These are phyloP conservation scores for Temnothorax longispinosus DNA, from an alignment of 1,140 invertebrate species.

Conservation along the genomic window DNA sequence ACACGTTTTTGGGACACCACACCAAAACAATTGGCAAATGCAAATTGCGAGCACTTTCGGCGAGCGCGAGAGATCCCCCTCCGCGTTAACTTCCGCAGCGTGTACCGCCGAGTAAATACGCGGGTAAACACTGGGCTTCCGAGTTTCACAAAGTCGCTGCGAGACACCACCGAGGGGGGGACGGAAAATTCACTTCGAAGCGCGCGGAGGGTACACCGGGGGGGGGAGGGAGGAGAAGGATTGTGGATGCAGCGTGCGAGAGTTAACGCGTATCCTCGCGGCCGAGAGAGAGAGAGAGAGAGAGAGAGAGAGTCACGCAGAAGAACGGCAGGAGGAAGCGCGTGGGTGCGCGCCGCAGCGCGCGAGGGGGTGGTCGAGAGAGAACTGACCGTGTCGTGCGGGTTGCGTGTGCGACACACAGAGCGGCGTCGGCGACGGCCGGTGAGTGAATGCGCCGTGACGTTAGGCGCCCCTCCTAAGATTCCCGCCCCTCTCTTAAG, in stretches of 20 bases:
- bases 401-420: conserved; percentile 78
- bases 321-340: background rate
- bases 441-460: conserved; percentile 84
- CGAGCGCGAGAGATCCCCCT: background rate
- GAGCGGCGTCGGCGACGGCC: conserved; percentile 83
- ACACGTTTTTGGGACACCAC: conserved; percentile 30
- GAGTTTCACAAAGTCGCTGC: conserved; percentile 44
- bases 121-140: conserved; percentile 40
- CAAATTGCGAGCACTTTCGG: conserved; percentile 25
- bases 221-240: background rate
- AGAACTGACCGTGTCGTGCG: conserved; percentile 80
- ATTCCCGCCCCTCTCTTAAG: conserved; percentile 74
- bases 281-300: background rate
- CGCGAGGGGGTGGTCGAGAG: conserved; percentile 47
- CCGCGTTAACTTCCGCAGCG: conserved; percentile 18
- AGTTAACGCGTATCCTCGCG: background rate
- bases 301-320: background rate
- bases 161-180: background rate
- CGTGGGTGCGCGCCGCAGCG: background rate
- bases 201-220: background rate
- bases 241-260: background rate
- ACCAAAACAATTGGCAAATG: conserved; percentile 24
- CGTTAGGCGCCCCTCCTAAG: conserved; percentile 82
- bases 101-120: conserved; percentile 38
- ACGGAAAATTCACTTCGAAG: conserved; percentile 2